These are phyloP conservation scores for Dynastes hyllus DNA, from an alignment of 2,888 invertebrate genomes.

Conservation along the genomic window DNA sequence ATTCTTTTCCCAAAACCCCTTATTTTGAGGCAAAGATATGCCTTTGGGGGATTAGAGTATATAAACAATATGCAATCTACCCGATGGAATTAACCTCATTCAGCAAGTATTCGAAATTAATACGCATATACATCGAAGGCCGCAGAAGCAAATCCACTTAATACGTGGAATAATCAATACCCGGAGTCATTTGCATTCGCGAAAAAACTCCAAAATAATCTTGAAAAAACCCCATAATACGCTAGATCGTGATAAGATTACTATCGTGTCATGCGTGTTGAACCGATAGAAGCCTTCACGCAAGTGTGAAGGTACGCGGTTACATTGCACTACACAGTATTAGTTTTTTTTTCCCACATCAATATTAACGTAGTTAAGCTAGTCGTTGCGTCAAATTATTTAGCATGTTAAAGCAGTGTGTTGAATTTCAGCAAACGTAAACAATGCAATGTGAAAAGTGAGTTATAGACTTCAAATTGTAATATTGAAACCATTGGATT, in stretches of 20 bases:
- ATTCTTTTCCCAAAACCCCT: background rate
- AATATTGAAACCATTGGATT: too few species aligned
- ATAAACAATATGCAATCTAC: background rate
- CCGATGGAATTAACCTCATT: background rate
- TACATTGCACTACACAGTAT: background rate
- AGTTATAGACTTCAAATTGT: too few species aligned
- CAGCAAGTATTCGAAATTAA: too few species aligned
- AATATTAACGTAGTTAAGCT: background rate
- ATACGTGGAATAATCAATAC: background rate
- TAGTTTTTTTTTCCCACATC: background rate
- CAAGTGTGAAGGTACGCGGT: background rate
- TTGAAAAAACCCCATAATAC: background rate
- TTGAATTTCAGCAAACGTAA: too few species aligned
- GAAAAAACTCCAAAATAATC: background rate
- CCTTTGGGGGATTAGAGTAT: background rate
- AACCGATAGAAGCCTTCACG: background rate
- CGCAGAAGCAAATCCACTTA: background rate
- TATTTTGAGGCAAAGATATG: background rate
- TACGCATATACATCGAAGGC: background rate
- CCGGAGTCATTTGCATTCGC: background rate
- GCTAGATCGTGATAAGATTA: slow-evolving; percentile 9
- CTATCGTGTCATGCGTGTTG: slow-evolving; percentile 9
- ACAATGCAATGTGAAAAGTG: too few species aligned
- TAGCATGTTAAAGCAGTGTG: too few species aligned
- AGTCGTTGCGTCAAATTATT: too few species aligned